Base-by-base conservation (phyloP, 2,797 vertebrate genomes). In the Peromyscus melanophrys region DNA sequence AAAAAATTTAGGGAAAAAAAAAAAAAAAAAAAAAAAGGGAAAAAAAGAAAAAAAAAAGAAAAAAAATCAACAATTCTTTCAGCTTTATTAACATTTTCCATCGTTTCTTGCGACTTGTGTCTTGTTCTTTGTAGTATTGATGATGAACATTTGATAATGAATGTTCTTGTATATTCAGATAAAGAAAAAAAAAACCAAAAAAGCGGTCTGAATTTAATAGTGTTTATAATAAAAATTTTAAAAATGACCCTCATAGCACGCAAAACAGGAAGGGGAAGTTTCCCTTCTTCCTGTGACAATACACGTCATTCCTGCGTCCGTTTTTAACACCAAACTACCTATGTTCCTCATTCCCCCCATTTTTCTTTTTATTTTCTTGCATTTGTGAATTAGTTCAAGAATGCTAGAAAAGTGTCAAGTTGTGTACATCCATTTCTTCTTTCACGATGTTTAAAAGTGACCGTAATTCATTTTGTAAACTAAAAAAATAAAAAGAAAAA, bases 321-420 rank as follows among this genome's bases (percentile, higher is more conserved):
- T 99, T 99, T 99, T 98, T 98, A 98, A 99, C 98, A 98, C 98
- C 98, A 85, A 97, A 98, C 98, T 98, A 98, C 99, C 99, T 99
- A 98, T 98, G 97, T 99, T 98, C 98, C 94, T 98, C 97, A 97
- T 97, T 98, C 61, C 63, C 96, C 96, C 92, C 98, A 98, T 98
- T 95, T 97, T 96, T 95, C 96, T 96, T 98, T 78, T 97, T 95
- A 95, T 98, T 98, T 99, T 98, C 98, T 98, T 46, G 98, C 99
- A 99, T 99, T 99, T 99, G 99, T 99, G 99, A 99, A 99, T 99
- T 99, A 99, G 99, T 99, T 99, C 99, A 99, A 99, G 98, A 99
- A 99, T 99, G 99, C 99, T 99, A 99, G 99, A 99, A 99, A 99
- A 99, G 98, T 99, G 99, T 99, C 99, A 99, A 99, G 99, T 99